Conservation (phyloP, 2,113 vertebrate genomes). For the Ammodytes marinus region DNA sequence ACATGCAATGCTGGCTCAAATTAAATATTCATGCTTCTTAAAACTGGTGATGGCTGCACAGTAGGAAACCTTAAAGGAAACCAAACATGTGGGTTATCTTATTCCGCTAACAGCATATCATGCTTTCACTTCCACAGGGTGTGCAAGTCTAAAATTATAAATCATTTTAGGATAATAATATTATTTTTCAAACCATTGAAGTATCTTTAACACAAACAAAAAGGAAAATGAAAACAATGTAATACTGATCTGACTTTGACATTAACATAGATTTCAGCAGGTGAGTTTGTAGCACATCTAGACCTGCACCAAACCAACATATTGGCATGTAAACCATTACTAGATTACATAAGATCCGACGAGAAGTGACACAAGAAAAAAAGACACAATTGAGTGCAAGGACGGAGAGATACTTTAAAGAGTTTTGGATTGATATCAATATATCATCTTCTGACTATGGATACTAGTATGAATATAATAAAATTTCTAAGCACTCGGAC, state of each 20-base stretch:
- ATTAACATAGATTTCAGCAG: too few relatives aligned
- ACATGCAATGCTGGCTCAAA: not conserved
- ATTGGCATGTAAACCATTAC: too few relatives aligned
- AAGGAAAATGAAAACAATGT: not conserved
- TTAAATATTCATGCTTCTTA: not conserved
- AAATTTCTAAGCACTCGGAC: too few relatives aligned
- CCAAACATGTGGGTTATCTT: too few relatives aligned
- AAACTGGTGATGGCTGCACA: not conserved
- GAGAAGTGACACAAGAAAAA: not conserved
- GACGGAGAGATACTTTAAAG: too few relatives aligned
- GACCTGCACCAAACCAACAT: too few relatives aligned
- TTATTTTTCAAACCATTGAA: not conserved
- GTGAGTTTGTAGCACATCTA: not conserved
- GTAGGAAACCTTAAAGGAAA: too few relatives aligned
- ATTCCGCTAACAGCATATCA: not conserved
- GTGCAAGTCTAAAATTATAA: not conserved
- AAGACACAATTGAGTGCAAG: not conserved
- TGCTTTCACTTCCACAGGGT: not conserved
- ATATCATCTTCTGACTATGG: not conserved
- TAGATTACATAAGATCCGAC: too few relatives aligned
- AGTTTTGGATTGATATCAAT: not conserved
- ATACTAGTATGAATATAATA: not conserved
- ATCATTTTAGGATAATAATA: not conserved
- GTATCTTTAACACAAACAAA: not conserved
- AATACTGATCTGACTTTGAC: not conserved